A percentile compares a stretch with the other conserved stretches of the same genome.
These are phyloP conservation scores for Pterophyllum scalare DNA, from an alignment of 2,113 vertebrate genomes.

Conservation along the genomic window DNA sequence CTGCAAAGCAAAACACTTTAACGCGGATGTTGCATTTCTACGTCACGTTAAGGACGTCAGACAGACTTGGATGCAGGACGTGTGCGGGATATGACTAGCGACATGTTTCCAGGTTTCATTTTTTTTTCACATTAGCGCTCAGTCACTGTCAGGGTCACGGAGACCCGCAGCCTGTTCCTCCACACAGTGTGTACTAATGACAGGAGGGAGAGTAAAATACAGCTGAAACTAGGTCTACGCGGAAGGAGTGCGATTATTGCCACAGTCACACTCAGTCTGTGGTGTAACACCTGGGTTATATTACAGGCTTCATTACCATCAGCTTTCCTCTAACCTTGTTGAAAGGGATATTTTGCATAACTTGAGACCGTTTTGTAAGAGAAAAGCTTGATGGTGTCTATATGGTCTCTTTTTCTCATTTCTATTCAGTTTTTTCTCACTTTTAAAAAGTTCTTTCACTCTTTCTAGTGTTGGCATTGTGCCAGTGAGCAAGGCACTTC, in stretches of 20 bases:
- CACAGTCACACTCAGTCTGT: background rate
- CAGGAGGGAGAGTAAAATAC: background rate
- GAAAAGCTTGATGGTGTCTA: background rate
- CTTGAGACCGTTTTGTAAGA: background rate
- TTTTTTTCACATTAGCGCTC: background rate
- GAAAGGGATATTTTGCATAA: background rate
- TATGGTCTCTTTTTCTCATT: background rate
- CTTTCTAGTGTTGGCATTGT: background rate
- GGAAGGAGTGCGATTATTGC: background rate
- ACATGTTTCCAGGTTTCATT: background rate
- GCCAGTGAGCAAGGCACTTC: background rate
- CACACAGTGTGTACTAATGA: background rate
- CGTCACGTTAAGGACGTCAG: background rate
- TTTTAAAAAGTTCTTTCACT: background rate
- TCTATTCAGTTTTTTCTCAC: background rate
- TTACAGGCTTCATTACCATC: background rate
- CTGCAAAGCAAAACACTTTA: background rate
- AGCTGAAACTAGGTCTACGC: rapidly evolving
- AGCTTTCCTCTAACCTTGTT: background rate
- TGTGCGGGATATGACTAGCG: background rate
- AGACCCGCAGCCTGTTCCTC: background rate
- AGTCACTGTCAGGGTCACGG: background rate
- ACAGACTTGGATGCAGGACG: background rate
- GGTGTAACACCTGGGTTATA: background rate
- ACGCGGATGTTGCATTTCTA: background rate